Percentiles rank a stretch among this genome's conserved stretches.
Conservation (phyloP, 2,797 vertebrate species). For the Oreonectes daqikongensis region DNA sequence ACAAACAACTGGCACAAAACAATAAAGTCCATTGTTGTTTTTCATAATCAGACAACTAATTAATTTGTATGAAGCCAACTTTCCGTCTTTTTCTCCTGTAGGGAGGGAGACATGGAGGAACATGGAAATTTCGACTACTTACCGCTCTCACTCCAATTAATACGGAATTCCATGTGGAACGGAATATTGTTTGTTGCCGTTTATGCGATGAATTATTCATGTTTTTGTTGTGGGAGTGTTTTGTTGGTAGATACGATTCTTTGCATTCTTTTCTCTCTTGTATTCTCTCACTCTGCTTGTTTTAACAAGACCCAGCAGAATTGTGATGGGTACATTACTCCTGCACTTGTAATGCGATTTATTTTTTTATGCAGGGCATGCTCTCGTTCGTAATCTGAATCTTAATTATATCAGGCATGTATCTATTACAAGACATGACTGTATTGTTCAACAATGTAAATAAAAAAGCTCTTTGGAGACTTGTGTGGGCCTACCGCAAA, state of each 20-base stretch:
- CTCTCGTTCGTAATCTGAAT: constrained; percentile 7
- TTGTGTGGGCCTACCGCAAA: neutral
- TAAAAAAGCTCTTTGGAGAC: constrained; percentile 12
- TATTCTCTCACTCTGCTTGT: constrained; percentile 22
- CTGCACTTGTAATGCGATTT: constrained; percentile 2
- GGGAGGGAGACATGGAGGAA: constrained; percentile 58
- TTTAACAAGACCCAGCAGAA: constrained; percentile 44
- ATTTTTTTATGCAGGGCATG: neutral
- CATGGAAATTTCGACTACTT: constrained; percentile 40
- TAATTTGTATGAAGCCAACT: constrained; percentile 75
- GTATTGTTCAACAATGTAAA: constrained; percentile 16
- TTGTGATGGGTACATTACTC: constrained; percentile 6
- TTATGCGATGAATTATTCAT: constrained; percentile 81
- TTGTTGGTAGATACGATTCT: constrained; percentile 76
- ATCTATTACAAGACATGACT: neutral
- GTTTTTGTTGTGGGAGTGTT: constrained; percentile 71
- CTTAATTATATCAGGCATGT: constrained; percentile 1
- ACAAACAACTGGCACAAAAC: constrained; percentile 74
- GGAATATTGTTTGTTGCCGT: constrained; percentile 74
- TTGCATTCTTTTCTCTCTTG: constrained; percentile 59
- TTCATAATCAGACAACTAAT: constrained; percentile 80
- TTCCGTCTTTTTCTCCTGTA: constrained; percentile 70
- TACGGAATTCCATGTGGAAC: constrained; percentile 77
- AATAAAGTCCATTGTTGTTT: constrained; percentile 73
- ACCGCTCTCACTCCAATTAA: constrained; percentile 78